Percentiles rank a stretch among this genome's conserved stretches.
These are phyloP conservation scores for Creontiades dilutus DNA, from an alignment of 2,888 invertebrate genomes.

Conservation along the genomic window DNA sequence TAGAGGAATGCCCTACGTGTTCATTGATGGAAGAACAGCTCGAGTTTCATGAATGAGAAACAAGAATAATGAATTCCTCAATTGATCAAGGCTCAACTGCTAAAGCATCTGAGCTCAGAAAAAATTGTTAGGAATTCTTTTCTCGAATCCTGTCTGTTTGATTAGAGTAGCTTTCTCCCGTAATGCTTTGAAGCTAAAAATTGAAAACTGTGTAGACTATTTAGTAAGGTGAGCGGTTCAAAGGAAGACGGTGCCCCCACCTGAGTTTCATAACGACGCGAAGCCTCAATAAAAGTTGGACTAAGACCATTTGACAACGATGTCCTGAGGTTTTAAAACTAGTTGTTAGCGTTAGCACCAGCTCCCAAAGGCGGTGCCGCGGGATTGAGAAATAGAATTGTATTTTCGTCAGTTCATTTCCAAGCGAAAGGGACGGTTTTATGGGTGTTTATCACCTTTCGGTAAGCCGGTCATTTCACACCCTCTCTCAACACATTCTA, in stretches of 20 bases:
- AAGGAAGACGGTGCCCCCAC: background rate
- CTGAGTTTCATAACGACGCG: background rate
- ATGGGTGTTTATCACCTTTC: constrained; percentile 5
- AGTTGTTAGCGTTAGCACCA: background rate
- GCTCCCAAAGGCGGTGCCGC: constrained; percentile 11
- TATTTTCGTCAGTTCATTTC: constrained; percentile 23
- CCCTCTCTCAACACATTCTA: constrained; percentile 1
- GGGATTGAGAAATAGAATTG: background rate
- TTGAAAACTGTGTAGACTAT: no score
- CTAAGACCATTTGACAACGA: background rate
- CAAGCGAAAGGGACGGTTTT: background rate
- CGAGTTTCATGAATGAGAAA: no score
- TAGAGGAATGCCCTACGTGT: no score
- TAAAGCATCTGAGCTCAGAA: no score
- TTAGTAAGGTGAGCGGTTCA: background rate
- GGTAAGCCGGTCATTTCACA: background rate
- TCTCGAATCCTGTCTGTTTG: no score
- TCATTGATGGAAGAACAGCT: no score
- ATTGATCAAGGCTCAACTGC: no score
- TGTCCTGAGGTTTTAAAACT: background rate
- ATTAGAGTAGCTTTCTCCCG: no score
- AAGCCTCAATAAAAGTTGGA: background rate
- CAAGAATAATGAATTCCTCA: no score
- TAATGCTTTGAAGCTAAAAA: no score
- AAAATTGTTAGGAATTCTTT: no score